Conservation (phyloP, 2,888 invertebrate genomes). For the Epinotia nisella region DNA sequence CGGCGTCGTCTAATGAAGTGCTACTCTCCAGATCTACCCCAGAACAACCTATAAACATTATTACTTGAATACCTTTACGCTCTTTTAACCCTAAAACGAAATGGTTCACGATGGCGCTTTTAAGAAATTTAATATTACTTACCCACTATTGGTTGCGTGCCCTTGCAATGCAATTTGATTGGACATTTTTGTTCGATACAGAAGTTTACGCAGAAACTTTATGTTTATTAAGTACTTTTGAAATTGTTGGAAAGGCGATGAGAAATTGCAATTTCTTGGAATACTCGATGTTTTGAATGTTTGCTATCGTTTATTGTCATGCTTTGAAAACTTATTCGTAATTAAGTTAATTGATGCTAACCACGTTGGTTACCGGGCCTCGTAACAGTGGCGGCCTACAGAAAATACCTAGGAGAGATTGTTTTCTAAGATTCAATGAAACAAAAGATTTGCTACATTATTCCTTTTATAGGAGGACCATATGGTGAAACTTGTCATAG, state of each 20-base stretch:
- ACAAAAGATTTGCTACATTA: too few relatives aligned
- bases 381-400: too few relatives aligned
- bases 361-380: too few relatives aligned
- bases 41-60: slow-evolving; percentile 21
- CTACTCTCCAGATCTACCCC: slow-evolving; percentile 47
- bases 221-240: slow-evolving; percentile 36
- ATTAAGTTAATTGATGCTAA: not conserved
- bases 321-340: not conserved
- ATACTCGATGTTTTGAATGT: slow-evolving; percentile 28
- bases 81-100: slow-evolving; percentile 1
- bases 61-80: not conserved
- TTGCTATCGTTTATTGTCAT: not conserved
- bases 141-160: slow-evolving; percentile 48
- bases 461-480: too few relatives aligned
- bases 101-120: slow-evolving; percentile 58
- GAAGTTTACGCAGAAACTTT: slow-evolving; percentile 38
- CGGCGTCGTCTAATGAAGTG: slow-evolving; percentile 74
- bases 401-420: too few relatives aligned
- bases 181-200: slow-evolving; percentile 35
- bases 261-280: slow-evolving; percentile 23
- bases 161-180: slow-evolving; percentile 28
- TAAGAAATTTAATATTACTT: slow-evolving; percentile 74
- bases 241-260: slow-evolving; percentile 18
- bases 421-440: too few relatives aligned
- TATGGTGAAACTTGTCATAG: too few relatives aligned